A percentile compares a stretch with the other conserved stretches of the same genome.
Evolutionary conservation across 1,140 invertebrate genomes (phyloP).

Genomic region (Macrotrachela quadricornifera): DNA sequence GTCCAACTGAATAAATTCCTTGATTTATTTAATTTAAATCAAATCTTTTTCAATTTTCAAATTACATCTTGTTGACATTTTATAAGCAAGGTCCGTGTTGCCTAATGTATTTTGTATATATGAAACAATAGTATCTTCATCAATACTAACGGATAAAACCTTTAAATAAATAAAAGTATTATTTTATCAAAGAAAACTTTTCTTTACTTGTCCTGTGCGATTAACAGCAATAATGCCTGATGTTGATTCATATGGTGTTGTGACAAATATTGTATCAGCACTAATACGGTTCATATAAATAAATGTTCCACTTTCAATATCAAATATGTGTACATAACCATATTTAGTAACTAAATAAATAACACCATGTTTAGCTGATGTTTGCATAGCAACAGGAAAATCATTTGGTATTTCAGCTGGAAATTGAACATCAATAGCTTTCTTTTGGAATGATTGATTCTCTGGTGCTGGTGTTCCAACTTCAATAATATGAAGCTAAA

Average conservation of each 20-base stretch:
- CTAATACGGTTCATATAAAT: slow-evolving; percentile 99
- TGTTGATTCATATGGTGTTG: slow-evolving; percentile 77
- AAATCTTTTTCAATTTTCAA: slow-evolving; percentile 87
- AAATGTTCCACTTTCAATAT: slow-evolving; percentile 92
- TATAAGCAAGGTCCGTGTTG: slow-evolving; percentile 81
- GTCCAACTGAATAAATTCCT: no score
- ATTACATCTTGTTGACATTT: slow-evolving; percentile 85
- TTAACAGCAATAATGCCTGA: slow-evolving; percentile 97
- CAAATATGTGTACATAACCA: slow-evolving; percentile 96
- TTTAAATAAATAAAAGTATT: no score
- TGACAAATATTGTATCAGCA: slow-evolving; percentile 95
- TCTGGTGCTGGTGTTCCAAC: slow-evolving; percentile 78
- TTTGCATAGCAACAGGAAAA: slow-evolving; percentile 98
- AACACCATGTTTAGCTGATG: slow-evolving; percentile 63
- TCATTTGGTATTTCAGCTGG: slow-evolving; percentile 90
- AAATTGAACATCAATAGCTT: slow-evolving; percentile 95
- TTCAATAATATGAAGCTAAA: slow-evolving; percentile 99
- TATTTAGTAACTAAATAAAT: slow-evolving; percentile 98
- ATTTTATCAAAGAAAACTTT: no score
- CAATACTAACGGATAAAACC: slow-evolving; percentile 87
- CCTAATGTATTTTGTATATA: slow-evolving; percentile 89
- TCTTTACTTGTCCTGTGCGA: slow-evolving; percentile 85
- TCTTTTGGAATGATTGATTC: slow-evolving; percentile 92
- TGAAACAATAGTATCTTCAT: slow-evolving; percentile 89
- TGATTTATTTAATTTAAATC: slow-evolving; percentile 94